phyloP scores from a whole-genome alignment of 2,797 vertebrate genomes.

The Channallabes apus region DNA sequence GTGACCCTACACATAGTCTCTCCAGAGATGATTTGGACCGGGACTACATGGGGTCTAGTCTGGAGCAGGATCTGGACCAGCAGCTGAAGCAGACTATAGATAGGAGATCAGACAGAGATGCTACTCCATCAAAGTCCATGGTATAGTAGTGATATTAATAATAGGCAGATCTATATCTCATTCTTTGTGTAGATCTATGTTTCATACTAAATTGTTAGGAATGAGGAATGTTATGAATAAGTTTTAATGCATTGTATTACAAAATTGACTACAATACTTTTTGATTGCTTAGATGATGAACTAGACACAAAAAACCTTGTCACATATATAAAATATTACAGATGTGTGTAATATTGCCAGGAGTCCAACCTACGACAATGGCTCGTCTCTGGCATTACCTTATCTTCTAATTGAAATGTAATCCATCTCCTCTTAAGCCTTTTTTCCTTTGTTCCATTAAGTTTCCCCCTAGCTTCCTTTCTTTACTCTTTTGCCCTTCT shows the following conservation, averaged over 20 bases:
- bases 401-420: slow-evolving; percentile 39
- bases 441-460: slow-evolving; percentile 28
- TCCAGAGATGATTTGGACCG: slow-evolving; percentile 79
- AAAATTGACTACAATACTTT: not conserved
- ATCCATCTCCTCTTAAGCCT: slow-evolving; percentile 39
- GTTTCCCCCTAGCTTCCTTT: slow-evolving; percentile 44
- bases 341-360: not conserved
- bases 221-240: not conserved
- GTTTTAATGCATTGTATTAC: not conserved
- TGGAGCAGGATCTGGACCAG: slow-evolving; percentile 72
- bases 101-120: slow-evolving; percentile 70
- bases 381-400: slow-evolving; percentile 29
- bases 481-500: not conserved
- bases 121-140: slow-evolving; percentile 82
- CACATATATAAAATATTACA: not conserved
- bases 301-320: not conserved
- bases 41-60: slow-evolving; percentile 66
- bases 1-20: slow-evolving; percentile 75
- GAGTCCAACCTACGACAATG: slow-evolving; percentile 35
- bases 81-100: slow-evolving; percentile 66
- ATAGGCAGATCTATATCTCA: not conserved
- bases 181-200: not conserved
- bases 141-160: slow-evolving; percentile 66
- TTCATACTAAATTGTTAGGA: not conserved
- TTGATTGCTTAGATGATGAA: not conserved